These are phyloP conservation scores for Dryomyza anilis DNA, from an alignment of 2,888 invertebrate genomes.

Conservation along the genomic window DNA sequence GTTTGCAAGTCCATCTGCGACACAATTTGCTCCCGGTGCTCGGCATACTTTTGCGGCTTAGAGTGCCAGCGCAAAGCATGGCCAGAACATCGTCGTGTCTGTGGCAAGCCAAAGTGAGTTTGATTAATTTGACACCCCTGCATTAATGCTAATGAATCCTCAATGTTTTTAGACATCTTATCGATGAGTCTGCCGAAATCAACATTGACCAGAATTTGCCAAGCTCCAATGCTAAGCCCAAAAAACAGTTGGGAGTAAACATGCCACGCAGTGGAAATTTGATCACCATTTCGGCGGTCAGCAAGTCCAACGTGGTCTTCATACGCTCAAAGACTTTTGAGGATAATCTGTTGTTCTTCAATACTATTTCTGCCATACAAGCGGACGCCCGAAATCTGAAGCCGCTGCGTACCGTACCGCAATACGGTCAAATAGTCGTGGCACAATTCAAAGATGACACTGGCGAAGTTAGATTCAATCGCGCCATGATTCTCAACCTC, in stretches of 20 bases:
- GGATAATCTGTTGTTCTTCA: slow-evolving; percentile 44
- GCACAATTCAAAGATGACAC: slow-evolving; percentile 43
- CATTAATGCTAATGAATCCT: not conserved
- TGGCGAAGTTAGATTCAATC: too few relatives aligned
- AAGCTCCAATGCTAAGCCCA: too few relatives aligned
- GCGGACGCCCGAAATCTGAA: slow-evolving; percentile 36
- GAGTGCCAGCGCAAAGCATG: slow-evolving; percentile 49
- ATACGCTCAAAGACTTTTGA: slow-evolving; percentile 47
- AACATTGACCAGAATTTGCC: too few relatives aligned
- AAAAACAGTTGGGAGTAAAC: too few relatives aligned
- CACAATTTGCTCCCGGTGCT: slow-evolving; percentile 43
- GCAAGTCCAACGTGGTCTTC: slow-evolving; percentile 52
- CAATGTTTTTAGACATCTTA: not conserved
- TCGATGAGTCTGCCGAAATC: not conserved
- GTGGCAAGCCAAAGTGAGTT: slow-evolving; percentile 45
- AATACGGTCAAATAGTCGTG: slow-evolving; percentile 50
- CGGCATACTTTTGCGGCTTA: slow-evolving; percentile 46
- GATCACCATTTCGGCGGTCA: slow-evolving; percentile 51
- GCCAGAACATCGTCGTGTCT: slow-evolving; percentile 44
- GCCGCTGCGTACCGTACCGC: slow-evolving; percentile 41
- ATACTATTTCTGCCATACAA: slow-evolving; percentile 41
- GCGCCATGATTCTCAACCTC: slow-evolving; percentile 51
- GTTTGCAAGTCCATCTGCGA: slow-evolving; percentile 39
- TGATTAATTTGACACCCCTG: not conserved
- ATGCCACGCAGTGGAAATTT: slow-evolving; percentile 44